Conservation (phyloP, 2,113 vertebrate species). For the Siphamia tubifer region DNA sequence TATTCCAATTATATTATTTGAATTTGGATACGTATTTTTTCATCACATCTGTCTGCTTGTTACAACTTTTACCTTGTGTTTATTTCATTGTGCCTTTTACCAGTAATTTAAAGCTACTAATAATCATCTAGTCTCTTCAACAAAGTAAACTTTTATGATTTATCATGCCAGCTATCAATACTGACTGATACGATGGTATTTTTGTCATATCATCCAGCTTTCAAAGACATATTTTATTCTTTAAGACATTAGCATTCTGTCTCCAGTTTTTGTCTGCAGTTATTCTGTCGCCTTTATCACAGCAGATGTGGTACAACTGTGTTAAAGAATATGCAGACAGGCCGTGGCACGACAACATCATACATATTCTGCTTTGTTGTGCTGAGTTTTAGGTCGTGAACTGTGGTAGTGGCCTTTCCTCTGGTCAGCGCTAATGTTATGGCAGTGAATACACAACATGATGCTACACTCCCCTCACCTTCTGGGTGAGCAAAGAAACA, state of each 20-base stretch:
- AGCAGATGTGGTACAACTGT: not conserved
- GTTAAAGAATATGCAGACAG: not conserved
- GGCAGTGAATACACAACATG: conserved; percentile 36
- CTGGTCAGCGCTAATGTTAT: conserved; percentile 8
- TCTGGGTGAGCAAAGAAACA: conserved; percentile 5
- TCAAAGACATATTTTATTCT: no score
- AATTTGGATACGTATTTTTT: no score
- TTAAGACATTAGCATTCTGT: not conserved
- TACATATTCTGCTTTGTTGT: conserved; percentile 28
- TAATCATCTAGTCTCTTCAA: no score
- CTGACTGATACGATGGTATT: no score
- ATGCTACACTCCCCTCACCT: not conserved
- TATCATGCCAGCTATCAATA: no score
- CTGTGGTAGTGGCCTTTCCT: conserved; percentile 23
- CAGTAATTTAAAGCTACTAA: no score
- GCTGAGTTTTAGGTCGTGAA: conserved; percentile 31
- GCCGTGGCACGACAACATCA: conserved; percentile 4
- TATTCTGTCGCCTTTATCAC: not conserved
- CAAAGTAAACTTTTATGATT: no score
- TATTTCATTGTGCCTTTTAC: no score
- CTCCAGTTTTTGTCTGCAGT: not conserved
- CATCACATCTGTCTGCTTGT: no score
- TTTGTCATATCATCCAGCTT: no score
- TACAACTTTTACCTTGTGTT: no score
- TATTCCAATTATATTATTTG: no score